Percentiles rank a stretch among this genome's conserved stretches.
phyloP scores from a whole-genome alignment of 2,888 invertebrate species.

The Drosophila mimetica region DNA sequence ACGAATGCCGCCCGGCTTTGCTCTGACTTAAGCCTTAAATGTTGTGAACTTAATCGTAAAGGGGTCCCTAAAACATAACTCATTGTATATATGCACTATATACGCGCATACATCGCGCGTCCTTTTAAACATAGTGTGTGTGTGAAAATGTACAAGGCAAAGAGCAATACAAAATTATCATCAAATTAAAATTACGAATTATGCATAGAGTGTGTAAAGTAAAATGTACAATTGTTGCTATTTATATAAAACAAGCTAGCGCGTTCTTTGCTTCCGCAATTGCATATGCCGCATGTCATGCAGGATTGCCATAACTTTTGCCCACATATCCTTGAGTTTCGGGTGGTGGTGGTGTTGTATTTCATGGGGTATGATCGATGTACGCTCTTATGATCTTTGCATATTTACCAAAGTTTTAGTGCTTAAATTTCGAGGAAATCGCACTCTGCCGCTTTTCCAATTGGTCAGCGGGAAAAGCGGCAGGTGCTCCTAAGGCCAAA shows the following conservation, averaged over 20 bases:
- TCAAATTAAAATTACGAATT: slow-evolving; percentile 67
- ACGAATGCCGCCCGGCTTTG: slow-evolving; percentile 67
- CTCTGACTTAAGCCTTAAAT: slow-evolving; percentile 73
- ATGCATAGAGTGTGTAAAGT: slow-evolving; percentile 58
- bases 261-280: slow-evolving; percentile 52
- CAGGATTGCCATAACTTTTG: slow-evolving; percentile 72
- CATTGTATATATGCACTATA: slow-evolving; percentile 18
- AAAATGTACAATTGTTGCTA: slow-evolving; percentile 77
- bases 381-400: slow-evolving; percentile 20
- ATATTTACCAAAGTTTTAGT: slow-evolving; percentile 43
- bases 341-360: slow-evolving; percentile 10
- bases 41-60: slow-evolving; percentile 64
- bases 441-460: slow-evolving; percentile 32
- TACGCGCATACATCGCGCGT: slow-evolving; percentile 35
- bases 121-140: slow-evolving; percentile 43
- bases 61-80: slow-evolving; percentile 37
- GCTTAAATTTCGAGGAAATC: slow-evolving; percentile 9
- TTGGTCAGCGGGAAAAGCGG: slow-evolving; percentile 32
- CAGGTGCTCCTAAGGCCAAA: slow-evolving; percentile 28
- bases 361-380: slow-evolving; percentile 17
- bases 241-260: slow-evolving; percentile 73
- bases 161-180: slow-evolving; percentile 54
- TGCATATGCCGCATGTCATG: slow-evolving; percentile 65
- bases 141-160: slow-evolving; percentile 76
- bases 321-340: slow-evolving; percentile 35